phyloP scores from a whole-genome alignment of 2,797 vertebrate genomes.

The Tachyglossus aculeatus region DNA sequence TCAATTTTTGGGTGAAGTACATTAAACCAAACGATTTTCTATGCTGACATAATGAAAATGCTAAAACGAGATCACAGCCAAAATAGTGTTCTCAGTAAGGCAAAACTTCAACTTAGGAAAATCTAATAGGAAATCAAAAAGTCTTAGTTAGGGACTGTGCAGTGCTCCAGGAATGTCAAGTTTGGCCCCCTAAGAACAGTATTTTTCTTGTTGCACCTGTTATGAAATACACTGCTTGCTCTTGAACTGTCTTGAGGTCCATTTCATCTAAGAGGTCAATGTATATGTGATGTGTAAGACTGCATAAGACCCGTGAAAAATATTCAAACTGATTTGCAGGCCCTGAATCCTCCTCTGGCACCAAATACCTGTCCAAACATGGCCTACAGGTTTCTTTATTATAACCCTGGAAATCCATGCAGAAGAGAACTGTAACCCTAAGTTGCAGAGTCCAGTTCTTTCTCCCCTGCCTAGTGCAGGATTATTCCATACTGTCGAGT shows the following conservation, averaged over 20 bases:
- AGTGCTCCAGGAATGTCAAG: conserved; percentile 56
- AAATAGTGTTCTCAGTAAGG: conserved; percentile 53
- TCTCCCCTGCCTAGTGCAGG: conserved; percentile 51
- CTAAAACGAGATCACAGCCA: conserved; percentile 36
- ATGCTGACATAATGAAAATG: conserved; percentile 48
- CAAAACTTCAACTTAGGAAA: conserved; percentile 43
- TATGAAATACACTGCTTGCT: conserved; percentile 50
- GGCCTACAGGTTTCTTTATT: conserved; percentile 16
- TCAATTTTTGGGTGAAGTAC: background rate
- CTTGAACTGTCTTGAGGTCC: conserved; percentile 41
- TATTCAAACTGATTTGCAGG: too few relatives aligned
- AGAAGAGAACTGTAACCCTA: conserved; percentile 57
- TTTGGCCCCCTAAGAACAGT: conserved; percentile 41
- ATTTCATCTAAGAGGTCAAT: background rate
- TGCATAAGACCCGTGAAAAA: conserved; percentile 2
- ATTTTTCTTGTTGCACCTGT: conserved; percentile 55
- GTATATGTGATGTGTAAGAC: background rate
- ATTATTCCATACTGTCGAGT: conserved; percentile 52
- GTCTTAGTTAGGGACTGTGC: conserved; percentile 15
- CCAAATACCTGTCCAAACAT: conserved; percentile 37
- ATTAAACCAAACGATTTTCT: conserved; percentile 35
- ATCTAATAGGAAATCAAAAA: conserved; percentile 8
- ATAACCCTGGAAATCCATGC: conserved; percentile 46
- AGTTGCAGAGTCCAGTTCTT: conserved; percentile 62
- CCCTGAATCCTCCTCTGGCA: too few relatives aligned